Conservation (phyloP, 2,888 invertebrate genomes). For the Myathropa florea region DNA sequence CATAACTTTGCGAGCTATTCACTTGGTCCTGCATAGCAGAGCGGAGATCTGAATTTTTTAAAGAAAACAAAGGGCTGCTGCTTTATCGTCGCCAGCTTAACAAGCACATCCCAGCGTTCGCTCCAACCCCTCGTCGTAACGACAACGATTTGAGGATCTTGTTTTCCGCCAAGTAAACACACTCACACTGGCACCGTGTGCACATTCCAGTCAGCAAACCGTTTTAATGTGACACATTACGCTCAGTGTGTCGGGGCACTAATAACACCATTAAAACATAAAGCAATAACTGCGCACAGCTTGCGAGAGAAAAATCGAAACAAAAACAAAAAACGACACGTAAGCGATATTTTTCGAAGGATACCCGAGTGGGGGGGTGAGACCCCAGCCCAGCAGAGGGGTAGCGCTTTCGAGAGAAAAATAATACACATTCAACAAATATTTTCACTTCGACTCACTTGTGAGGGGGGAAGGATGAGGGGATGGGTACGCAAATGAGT, state of each 20-base stretch:
- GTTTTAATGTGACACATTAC: constrained; percentile 56
- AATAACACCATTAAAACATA: constrained; percentile 50
- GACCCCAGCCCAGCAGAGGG: background rate
- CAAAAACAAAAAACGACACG: constrained; percentile 1
- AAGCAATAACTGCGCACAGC: constrained; percentile 26
- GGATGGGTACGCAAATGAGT: background rate
- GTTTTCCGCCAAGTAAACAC: background rate
- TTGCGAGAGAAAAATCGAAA: background rate
- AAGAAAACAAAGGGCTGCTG: background rate
- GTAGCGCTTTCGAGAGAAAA: constrained; percentile 5
- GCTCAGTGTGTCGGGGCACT: constrained; percentile 44
- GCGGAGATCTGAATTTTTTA: background rate
- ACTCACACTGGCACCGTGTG: background rate
- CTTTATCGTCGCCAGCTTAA: background rate
- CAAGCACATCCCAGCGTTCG: background rate
- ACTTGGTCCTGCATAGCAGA: background rate
- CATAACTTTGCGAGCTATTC: background rate
- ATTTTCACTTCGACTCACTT: constrained; percentile 1
- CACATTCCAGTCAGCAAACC: constrained; percentile 43
- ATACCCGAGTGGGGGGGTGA: background rate
- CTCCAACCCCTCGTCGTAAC: background rate
- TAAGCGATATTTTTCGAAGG: constrained; percentile 13
- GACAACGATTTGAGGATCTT: background rate
- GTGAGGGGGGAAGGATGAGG: background rate
- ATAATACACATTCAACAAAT: constrained; percentile 32